These are phyloP conservation scores for Sapayoa aenigma DNA, from an alignment of 2,113 vertebrate species.

Conservation along the genomic window DNA sequence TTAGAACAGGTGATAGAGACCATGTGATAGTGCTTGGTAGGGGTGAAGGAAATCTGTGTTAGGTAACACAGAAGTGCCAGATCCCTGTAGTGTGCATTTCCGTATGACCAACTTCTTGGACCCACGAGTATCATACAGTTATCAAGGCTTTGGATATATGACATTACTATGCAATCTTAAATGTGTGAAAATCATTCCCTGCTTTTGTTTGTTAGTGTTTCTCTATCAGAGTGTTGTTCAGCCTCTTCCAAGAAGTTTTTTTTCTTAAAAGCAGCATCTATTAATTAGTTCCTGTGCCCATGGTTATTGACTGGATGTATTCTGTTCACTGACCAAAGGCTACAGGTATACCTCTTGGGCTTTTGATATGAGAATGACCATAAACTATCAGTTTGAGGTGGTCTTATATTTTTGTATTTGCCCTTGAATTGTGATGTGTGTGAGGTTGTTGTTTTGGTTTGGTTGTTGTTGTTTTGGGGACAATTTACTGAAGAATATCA, in stretches of 20 bases:
- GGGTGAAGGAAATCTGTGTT: neutral
- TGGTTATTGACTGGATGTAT: neutral
- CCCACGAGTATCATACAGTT: neutral
- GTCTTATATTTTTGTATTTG: neutral
- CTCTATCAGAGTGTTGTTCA: neutral
- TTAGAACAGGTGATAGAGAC: neutral
- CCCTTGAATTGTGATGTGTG: rapidly evolving
- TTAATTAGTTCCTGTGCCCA: neutral
- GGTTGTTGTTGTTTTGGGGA: neutral
- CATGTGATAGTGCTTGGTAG: neutral
- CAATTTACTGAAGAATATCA: neutral
- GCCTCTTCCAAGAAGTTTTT: neutral
- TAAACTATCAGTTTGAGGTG: neutral
- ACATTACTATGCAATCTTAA: neutral
- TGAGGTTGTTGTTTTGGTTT: neutral
- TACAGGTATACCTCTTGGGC: neutral
- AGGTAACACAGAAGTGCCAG: neutral
- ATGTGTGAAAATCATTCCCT: neutral
- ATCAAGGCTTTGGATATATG: neutral
- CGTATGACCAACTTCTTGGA: neutral
- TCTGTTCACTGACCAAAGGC: neutral
- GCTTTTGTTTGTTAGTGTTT: neutral
- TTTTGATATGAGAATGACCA: neutral
- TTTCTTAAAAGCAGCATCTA: neutral
- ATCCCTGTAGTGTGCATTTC: neutral